phyloP scores from a whole-genome alignment of 2,888 invertebrate species.

The Athalia rosae region DNA sequence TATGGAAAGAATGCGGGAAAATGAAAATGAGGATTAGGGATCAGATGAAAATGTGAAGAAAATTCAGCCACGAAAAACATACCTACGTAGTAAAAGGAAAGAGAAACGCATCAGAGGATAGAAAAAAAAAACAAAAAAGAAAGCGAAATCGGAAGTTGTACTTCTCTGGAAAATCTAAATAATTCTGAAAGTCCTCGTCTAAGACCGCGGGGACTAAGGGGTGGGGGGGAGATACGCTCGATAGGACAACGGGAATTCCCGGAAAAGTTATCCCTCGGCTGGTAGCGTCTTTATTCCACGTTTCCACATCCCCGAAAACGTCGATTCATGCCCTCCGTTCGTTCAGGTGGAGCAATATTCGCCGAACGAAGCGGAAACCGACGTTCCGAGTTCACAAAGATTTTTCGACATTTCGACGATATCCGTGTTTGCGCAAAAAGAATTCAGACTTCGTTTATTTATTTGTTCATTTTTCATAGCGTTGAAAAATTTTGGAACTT shows the following conservation, averaged over 20 bases:
- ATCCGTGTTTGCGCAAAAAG: not conserved
- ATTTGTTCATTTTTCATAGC: too few species aligned
- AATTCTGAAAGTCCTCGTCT: not conserved
- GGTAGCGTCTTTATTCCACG: not conserved
- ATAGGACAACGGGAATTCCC: conserved; percentile 4
- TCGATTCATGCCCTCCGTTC: conserved; percentile 21
- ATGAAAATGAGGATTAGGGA: not conserved
- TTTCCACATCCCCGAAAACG: conserved; percentile 16
- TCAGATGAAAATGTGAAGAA: too few species aligned
- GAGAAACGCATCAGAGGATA: not conserved
- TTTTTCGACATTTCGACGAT: not conserved
- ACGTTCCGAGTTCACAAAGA: not conserved
- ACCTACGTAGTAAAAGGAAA: not conserved
- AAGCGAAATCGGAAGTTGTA: not conserved
- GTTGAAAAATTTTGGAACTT: not conserved
- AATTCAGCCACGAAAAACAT: too few species aligned
- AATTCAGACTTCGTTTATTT: too few species aligned
- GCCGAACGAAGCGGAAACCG: not conserved
- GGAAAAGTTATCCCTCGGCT: not conserved
- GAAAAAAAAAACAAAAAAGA: not conserved
- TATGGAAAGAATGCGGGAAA: not conserved
- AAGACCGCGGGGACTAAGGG: not conserved
- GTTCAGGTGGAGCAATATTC: not conserved
- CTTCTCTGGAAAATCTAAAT: not conserved
- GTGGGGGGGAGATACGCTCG: not conserved